Conservation (phyloP, 2,888 invertebrate genomes). For the Scelioninae gen. 1 region DNA sequence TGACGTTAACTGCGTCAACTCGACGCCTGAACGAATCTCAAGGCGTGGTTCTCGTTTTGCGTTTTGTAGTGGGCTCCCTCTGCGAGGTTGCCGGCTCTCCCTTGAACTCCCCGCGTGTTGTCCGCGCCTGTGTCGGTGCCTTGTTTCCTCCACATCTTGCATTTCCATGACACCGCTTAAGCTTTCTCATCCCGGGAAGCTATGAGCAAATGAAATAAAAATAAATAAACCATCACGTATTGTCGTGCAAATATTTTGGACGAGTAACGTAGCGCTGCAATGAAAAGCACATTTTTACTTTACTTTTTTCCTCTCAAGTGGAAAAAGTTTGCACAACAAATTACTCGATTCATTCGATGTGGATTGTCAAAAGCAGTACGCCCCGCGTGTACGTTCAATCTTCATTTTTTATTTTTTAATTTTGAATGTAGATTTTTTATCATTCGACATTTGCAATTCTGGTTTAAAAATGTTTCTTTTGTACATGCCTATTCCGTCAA, state of each 20-base stretch:
- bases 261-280: conserved; percentile 24
- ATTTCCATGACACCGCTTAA: conserved; percentile 41
- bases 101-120: conserved; percentile 58
- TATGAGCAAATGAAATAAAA: conserved; percentile 20
- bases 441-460: not conserved
- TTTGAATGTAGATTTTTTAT: not conserved
- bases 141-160: conserved; percentile 68
- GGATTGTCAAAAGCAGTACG: conserved; percentile 30
- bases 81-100: conserved; percentile 80
- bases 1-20: conserved; percentile 68
- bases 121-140: conserved; percentile 64
- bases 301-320: conserved; percentile 16
- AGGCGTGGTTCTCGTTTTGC: conserved; percentile 78
- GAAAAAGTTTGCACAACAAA: conserved; percentile 52
- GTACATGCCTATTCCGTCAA: too few species aligned
- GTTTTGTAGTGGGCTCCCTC: conserved; percentile 78
- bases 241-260: conserved; percentile 38
- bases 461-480: too few species aligned
- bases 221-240: conserved; percentile 32
- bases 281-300: conserved; percentile 45
- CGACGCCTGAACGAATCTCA: conserved; percentile 65
- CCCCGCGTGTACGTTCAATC: not conserved
- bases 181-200: conserved; percentile 43
- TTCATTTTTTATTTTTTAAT: not conserved
- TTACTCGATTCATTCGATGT: conserved; percentile 49